These are phyloP conservation scores for Chelonus formosanus DNA, from an alignment of 2,888 invertebrate species.

Conservation along the genomic window DNA sequence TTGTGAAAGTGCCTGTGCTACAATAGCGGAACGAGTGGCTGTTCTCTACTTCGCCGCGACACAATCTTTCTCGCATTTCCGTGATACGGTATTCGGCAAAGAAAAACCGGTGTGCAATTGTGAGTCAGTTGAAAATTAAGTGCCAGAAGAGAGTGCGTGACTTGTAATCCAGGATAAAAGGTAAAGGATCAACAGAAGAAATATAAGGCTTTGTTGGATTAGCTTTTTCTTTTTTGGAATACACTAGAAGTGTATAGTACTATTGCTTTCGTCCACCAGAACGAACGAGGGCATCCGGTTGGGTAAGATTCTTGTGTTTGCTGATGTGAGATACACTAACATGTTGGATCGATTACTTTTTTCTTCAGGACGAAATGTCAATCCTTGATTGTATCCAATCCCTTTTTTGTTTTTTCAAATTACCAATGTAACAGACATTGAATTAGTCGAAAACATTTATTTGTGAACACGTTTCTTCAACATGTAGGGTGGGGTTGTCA, in stretches of 20 bases:
- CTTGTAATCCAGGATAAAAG: slow-evolving; percentile 17
- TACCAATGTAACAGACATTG: too few species aligned
- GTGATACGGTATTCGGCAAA: neutral
- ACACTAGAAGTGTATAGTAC: too few species aligned
- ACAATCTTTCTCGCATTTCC: slow-evolving; percentile 1
- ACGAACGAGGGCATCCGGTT: slow-evolving; percentile 16
- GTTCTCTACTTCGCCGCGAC: slow-evolving; percentile 13
- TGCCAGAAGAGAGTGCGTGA: slow-evolving; percentile 17
- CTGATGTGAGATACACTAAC: slow-evolving; percentile 48
- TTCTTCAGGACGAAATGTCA: slow-evolving; percentile 47
- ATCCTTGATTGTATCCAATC: neutral
- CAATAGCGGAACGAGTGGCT: slow-evolving; percentile 27
- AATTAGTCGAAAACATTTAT: too few species aligned
- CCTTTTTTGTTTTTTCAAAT: neutral
- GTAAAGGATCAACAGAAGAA: slow-evolving; percentile 10
- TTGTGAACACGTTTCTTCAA: too few species aligned
- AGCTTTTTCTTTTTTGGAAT: neutral
- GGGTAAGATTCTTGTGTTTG: slow-evolving; percentile 39
- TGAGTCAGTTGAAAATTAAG: slow-evolving; percentile 9
- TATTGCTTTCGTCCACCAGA: too few species aligned
- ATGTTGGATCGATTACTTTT: slow-evolving; percentile 59
- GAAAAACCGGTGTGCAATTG: too few species aligned
- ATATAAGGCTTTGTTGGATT: neutral
- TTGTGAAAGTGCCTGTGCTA: slow-evolving; percentile 13
- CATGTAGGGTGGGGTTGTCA: too few species aligned